Evolutionary conservation across 1,140 invertebrate genomes (phyloP).

Genomic region (Sycophaga agraensis): DNA sequence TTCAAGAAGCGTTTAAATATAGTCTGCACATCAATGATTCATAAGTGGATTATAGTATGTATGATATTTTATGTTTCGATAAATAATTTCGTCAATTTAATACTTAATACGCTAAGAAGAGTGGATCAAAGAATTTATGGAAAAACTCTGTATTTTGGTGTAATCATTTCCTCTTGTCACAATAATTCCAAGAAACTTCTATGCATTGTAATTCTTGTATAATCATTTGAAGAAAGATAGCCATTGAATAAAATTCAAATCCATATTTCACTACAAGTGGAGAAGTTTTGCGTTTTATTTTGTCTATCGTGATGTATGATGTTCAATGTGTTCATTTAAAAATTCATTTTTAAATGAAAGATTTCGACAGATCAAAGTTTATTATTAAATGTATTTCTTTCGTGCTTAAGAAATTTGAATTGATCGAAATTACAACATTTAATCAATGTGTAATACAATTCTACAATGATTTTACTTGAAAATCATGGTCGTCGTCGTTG

Average conservation of each 20-base stretch:
- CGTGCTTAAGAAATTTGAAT: no score
- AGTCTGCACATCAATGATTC: neutral
- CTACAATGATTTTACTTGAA: conserved; percentile 2
- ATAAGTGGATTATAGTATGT: neutral
- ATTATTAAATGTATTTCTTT: no score
- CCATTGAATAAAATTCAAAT: conserved; percentile 57
- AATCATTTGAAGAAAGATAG: conserved; percentile 52
- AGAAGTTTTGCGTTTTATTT: conserved; percentile 55
- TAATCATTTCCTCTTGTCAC: conserved; percentile 48
- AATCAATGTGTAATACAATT: conserved; percentile 8
- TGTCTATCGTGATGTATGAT: conserved; percentile 18
- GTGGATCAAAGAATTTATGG: neutral
- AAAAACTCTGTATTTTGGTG: conserved; percentile 41
- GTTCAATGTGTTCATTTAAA: conserved; percentile 5
- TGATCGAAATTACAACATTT: no score
- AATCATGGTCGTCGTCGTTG: conserved; percentile 7
- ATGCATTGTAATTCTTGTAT: conserved; percentile 55
- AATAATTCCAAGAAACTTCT: conserved; percentile 48
- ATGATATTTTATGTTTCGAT: conserved; percentile 9
- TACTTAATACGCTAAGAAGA: neutral
- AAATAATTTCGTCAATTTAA: conserved; percentile 1
- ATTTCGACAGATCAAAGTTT: no score
- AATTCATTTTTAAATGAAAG: neutral
- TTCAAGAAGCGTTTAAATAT: neutral
- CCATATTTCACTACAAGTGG: conserved; percentile 49